A percentile compares a stretch with the other conserved stretches of the same genome.
phyloP scores from a whole-genome alignment of 2,888 invertebrate genomes.

The Caenorhabditis doughertyi region DNA sequence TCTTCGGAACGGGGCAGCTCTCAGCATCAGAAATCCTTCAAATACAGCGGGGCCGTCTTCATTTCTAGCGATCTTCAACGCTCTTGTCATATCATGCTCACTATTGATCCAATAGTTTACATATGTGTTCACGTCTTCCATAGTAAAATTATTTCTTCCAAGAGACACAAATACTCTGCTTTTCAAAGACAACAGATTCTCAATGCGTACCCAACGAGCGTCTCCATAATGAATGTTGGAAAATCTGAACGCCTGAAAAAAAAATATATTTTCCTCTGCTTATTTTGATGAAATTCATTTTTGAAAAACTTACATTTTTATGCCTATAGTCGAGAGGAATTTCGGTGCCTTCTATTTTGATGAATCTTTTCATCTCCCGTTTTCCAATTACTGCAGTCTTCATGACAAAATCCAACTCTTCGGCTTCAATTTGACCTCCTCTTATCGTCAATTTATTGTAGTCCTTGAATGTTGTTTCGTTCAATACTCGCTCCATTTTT shows the following conservation, averaged over 20 bases:
- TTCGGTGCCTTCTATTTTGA: not conserved
- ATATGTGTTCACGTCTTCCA: not conserved
- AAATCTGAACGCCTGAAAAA: not conserved
- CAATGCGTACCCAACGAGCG: not conserved
- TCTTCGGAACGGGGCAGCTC: no score
- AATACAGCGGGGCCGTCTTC: no score
- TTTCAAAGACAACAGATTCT: not conserved
- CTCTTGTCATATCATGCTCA: no score
- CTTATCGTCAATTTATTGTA: no score
- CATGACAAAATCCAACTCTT: not conserved
- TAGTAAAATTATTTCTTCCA: not conserved
- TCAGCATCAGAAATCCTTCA: no score
- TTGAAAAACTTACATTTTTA: not conserved
- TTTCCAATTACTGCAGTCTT: not conserved
- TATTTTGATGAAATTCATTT: not conserved
- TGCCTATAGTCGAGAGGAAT: not conserved
- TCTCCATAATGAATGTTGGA: not conserved
- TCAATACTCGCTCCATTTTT: no score
- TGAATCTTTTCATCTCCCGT: not conserved
- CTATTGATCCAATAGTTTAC: not conserved
- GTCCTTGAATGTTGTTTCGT: no score
- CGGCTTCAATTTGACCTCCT: not conserved
- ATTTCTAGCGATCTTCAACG: no score
- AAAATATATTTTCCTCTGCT: no score
- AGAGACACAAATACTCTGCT: not conserved